Conservation (phyloP, 2,113 vertebrate species). For the Otocyon megalotis region DNA sequence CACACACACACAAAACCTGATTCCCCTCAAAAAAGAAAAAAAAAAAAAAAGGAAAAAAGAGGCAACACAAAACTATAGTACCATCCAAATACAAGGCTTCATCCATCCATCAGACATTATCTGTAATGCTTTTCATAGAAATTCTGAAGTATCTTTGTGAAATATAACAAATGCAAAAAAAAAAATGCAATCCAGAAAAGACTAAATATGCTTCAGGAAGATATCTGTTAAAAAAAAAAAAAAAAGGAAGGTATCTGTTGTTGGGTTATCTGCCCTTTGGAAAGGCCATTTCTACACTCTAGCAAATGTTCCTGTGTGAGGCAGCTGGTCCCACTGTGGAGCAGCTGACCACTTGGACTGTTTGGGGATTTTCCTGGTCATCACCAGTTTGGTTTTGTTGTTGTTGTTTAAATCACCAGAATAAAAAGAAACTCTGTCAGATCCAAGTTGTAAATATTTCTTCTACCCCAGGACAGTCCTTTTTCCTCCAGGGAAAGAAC, state of each 20-base stretch:
- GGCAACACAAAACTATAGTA: background rate
- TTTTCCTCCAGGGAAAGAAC: background rate
- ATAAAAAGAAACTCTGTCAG: background rate
- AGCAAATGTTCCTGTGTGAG: background rate
- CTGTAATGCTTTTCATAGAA: background rate
- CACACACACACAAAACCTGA: background rate
- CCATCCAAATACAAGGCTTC: background rate
- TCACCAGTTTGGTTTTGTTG: background rate
- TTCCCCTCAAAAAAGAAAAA: background rate
- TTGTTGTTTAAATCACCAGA: background rate
- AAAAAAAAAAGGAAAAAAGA: too few relatives aligned
- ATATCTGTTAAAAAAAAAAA: background rate
- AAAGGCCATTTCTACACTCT: background rate
- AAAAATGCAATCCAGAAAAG: background rate
- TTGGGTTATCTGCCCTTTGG: background rate
- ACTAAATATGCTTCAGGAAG: background rate
- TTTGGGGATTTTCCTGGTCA: background rate
- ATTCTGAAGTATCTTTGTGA: constrained; percentile 25
- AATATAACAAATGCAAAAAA: background rate
- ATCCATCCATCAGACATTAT: background rate
- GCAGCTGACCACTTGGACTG: background rate
- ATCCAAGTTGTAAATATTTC: background rate
- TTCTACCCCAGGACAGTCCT: background rate
- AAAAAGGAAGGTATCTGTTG: background rate
- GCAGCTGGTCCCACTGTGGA: background rate